Conservation (phyloP, 2,797 vertebrate genomes). For the Coilia nasus region DNA sequence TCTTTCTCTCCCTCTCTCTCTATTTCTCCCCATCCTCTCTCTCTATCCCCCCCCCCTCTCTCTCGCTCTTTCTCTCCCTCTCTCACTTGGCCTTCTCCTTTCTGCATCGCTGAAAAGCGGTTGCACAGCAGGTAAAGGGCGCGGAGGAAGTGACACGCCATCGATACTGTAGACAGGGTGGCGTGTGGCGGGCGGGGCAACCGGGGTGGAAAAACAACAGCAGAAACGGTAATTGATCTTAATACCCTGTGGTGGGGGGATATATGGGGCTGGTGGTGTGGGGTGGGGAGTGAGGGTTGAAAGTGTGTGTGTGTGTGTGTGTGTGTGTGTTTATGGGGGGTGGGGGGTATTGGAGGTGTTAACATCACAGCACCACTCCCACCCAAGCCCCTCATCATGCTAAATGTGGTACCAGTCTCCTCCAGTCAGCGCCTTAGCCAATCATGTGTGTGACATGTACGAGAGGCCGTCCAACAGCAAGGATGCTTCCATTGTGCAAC, state of each 20-base stretch:
- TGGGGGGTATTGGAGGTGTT: too few species aligned
- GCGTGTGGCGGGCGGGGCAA: conserved; percentile 67
- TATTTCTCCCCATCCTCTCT: not conserved
- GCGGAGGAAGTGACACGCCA: conserved; percentile 54
- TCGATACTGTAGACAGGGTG: conserved; percentile 54
- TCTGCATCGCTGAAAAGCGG: not conserved
- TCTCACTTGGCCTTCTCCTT: conserved; percentile 27
- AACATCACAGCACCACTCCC: too few species aligned
- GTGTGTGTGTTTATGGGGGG: too few species aligned
- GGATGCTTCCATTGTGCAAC: conserved; percentile 62
- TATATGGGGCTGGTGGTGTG: conserved; percentile 48
- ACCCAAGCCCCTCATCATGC: not conserved
- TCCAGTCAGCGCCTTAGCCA: conserved; percentile 62
- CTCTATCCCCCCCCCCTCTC: conserved; percentile 31
- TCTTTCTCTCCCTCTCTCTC: conserved; percentile 13
- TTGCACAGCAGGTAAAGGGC: conserved; percentile 57
- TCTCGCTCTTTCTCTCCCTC: conserved; percentile 30
- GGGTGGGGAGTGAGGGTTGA: not conserved
- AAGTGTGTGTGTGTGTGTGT: not conserved
- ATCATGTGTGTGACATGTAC: conserved; percentile 59
- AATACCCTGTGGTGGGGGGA: conserved; percentile 35
- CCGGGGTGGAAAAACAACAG: conserved; percentile 52
- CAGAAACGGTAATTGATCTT: conserved; percentile 73
- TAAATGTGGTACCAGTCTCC: not conserved
- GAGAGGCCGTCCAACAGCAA: conserved; percentile 61